phyloP scores from a whole-genome alignment of 2,888 invertebrate species.

The Brassicogethes aeneus region DNA sequence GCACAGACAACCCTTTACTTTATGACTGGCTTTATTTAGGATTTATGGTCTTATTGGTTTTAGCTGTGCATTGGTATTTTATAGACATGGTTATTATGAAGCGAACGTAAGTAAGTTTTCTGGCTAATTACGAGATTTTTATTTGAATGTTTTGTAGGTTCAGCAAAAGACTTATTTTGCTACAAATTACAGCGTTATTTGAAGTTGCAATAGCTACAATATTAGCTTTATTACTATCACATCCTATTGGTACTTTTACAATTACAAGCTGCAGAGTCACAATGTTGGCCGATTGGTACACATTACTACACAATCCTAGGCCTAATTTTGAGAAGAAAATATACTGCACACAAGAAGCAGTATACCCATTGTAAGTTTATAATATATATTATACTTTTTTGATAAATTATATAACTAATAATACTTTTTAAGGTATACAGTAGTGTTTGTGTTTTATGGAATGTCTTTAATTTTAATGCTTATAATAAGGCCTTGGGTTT shows the following conservation, averaged over 20 bases:
- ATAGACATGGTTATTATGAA: slow-evolving; percentile 76
- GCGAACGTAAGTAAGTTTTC: slow-evolving; percentile 50
- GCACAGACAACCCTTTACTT: slow-evolving; percentile 63
- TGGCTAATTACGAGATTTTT: background rate
- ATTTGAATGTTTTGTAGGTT: slow-evolving; percentile 43
- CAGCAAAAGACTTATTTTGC: slow-evolving; percentile 56
- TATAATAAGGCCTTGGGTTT: slow-evolving; percentile 65
- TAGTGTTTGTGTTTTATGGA: slow-evolving; percentile 85
- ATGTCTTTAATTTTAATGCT: slow-evolving; percentile 74
- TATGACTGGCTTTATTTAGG: slow-evolving; percentile 93
- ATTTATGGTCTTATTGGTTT: slow-evolving; percentile 83
- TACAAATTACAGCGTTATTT: slow-evolving; percentile 74
- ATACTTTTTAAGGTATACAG: slow-evolving; percentile 66
- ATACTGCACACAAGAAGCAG: slow-evolving; percentile 95
- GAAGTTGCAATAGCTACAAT: slow-evolving; percentile 73
- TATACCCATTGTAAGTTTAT: slow-evolving; percentile 86
- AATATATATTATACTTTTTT: too few relatives aligned
- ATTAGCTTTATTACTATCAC: slow-evolving; percentile 67
- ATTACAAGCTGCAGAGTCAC: slow-evolving; percentile 72
- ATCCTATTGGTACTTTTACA: slow-evolving; percentile 69
- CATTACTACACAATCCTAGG: slow-evolving; percentile 86
- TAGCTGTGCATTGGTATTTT: slow-evolving; percentile 87
- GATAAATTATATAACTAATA: slow-evolving; percentile 3
- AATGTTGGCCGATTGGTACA: slow-evolving; percentile 93
- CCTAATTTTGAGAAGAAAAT: slow-evolving; percentile 83